Base-by-base conservation (phyloP, 2,888 invertebrate species). In the Synergus gifuensis region DNA sequence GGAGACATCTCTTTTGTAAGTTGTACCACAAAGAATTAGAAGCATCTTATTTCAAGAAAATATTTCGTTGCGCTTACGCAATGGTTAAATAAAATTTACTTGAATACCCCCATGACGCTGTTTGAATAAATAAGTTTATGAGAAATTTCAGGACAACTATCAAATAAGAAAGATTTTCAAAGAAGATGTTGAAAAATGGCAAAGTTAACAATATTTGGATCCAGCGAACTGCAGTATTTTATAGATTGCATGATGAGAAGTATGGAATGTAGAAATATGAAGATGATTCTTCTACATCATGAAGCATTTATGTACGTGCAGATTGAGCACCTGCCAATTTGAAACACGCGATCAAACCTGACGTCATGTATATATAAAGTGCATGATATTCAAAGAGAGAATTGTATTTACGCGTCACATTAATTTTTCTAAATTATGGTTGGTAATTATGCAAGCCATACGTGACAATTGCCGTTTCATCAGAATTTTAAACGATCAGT, bases 61-160 rank as follows among this genome's bases (percentile, higher is more conserved):
- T 69, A 49, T 69, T 49, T 28, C 69, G 22, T 28, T 22, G 22
- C 46, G 16, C 46, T 69, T 49, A 18, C 69, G 49, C 44, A 69
- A 69, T 49, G 16, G 16, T 46, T 28, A 8, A 14, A 44, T 36
- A 49, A 49, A 28, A 16, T 22, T 22, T 7, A 22, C 28, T 14
- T 67, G 67, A 67, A 69, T 28, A 14, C 22, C 46, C 46, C 28
- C 44, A 46, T 22, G 46, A 12, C 67, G 22, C 28, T 49, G 28
- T 4, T 28, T 69, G 69, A 69, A 69, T 69, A 16, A 49, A 44
- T 46, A 69, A 69, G 44, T 69, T n/a, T n/a, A 28, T 49, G 16
- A 28, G 49, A 28, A 69, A 49, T 69, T 69, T 18, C 69, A 49
- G 44, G 49, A 12, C 36, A 36, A 28, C 4, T 28, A n/a, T 40